phyloP scores from a whole-genome alignment of 2,113 vertebrate genomes.

The Callipepla californica region DNA sequence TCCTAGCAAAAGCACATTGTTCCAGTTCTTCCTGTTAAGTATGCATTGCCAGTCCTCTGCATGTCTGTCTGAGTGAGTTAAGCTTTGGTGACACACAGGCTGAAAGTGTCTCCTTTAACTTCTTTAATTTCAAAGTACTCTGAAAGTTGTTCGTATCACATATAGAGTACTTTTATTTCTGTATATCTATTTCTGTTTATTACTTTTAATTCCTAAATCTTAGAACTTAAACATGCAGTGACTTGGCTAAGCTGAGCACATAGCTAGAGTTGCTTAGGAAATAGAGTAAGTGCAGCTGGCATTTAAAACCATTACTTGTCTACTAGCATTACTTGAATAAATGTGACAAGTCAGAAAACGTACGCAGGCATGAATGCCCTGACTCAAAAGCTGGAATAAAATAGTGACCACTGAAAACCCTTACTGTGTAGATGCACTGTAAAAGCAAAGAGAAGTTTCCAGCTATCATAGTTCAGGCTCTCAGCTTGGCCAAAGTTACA shows the following conservation, averaged over 20 bases:
- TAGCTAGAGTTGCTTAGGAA: background rate
- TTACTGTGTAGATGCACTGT: background rate
- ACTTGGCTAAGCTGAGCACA: background rate
- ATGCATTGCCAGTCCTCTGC: rapidly evolving
- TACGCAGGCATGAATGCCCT: background rate
- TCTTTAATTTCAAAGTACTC: background rate
- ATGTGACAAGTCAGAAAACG: background rate
- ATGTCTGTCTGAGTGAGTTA: background rate
- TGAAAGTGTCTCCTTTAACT: background rate
- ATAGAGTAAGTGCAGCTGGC: background rate
- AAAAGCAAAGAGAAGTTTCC: background rate
- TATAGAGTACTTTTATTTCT: background rate
- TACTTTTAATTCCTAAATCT: background rate
- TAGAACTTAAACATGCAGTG: background rate
- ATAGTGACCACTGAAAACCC: background rate
- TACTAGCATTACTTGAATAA: background rate
- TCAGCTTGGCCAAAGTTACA: background rate
- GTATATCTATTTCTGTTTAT: background rate
- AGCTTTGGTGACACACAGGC: background rate
- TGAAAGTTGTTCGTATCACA: background rate
- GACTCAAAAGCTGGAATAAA: background rate
- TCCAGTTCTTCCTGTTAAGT: background rate
- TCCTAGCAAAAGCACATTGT: background rate
- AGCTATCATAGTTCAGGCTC: background rate
- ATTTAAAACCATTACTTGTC: background rate